phyloP scores from a whole-genome alignment of 2,113 vertebrate genomes.

The Lycocorax pyrrhopterus region DNA sequence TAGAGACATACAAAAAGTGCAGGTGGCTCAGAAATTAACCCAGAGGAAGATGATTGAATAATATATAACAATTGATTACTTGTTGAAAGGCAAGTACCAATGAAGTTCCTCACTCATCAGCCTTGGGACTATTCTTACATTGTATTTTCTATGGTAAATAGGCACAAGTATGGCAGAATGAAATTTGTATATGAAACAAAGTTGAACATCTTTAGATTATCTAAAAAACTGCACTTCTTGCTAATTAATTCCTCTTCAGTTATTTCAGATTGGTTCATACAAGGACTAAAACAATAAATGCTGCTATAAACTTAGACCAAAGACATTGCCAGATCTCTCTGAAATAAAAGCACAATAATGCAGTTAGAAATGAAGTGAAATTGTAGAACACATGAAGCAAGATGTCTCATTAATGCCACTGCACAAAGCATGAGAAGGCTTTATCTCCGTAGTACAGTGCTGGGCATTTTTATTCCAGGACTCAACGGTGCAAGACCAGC shows the following conservation, averaged over 20 bases:
- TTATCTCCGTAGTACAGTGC: background rate
- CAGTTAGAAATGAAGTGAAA: background rate
- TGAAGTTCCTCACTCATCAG: background rate
- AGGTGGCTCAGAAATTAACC: background rate
- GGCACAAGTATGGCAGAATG: background rate
- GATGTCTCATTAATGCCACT: background rate
- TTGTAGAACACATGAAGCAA: background rate
- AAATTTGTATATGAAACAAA: background rate
- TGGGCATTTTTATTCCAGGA: background rate
- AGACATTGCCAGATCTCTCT: background rate
- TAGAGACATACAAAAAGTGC: background rate
- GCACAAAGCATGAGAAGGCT: background rate
- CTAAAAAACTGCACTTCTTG: background rate
- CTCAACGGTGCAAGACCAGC: background rate
- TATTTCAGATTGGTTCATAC: background rate
- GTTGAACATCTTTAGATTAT: background rate
- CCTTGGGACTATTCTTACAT: background rate
- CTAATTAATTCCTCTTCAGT: background rate
- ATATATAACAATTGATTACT: background rate
- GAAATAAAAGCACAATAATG: background rate
- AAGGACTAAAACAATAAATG: background rate
- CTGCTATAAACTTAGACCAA: background rate
- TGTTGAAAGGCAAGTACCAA: background rate
- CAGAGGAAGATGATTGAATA: background rate
- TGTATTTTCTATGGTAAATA: background rate